A percentile compares a stretch with the other conserved stretches of the same genome.
phyloP scores from a whole-genome alignment of 53 echinoderm and acorn worm species.

The Paelopatides confundens region DNA sequence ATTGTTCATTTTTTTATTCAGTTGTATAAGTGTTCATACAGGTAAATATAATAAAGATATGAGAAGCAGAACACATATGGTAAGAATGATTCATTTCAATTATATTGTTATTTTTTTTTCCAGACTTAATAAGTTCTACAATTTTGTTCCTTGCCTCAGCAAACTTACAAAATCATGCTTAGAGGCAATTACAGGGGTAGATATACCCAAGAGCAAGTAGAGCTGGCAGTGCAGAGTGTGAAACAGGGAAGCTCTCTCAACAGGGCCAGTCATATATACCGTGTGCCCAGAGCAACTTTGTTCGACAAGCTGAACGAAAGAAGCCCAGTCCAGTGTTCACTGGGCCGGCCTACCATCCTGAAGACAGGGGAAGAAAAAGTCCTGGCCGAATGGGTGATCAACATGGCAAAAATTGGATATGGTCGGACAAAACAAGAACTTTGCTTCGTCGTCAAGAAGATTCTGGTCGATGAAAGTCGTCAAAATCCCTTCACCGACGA shows the following conservation, averaged over 20 bases:
- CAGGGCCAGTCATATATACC: not conserved
- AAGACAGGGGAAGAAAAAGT: not conserved
- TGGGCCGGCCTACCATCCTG: not conserved
- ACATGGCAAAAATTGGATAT: conserved; percentile 56
- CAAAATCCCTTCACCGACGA: conserved; percentile 30
- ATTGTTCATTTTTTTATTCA: too few relatives aligned
- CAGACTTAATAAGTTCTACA: too few relatives aligned
- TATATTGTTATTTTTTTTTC: too few relatives aligned
- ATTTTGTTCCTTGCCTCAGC: too few relatives aligned
- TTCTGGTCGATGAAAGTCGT: conserved; percentile 34
- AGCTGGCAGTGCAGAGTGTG: not conserved
- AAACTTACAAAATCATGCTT: too few relatives aligned
- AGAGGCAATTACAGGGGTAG: too few relatives aligned
- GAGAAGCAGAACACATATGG: too few relatives aligned
- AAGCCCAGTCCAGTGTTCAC: not conserved
- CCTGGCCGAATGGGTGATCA: conserved; percentile 37
- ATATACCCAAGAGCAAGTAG: conserved; percentile 28
- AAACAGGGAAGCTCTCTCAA: not conserved
- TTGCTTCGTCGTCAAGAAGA: conserved; percentile 18
- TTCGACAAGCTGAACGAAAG: not conserved
- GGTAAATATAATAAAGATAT: too few relatives aligned
- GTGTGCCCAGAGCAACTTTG: conserved; percentile 2
- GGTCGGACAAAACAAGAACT: conserved; percentile 6
- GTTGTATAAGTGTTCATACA: too few relatives aligned
- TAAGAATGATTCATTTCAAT: too few relatives aligned